Percentiles rank a stretch among this genome's conserved stretches.
phyloP scores from a whole-genome alignment of 1,140 invertebrate species.

The Drosophila nigrodunni region DNA sequence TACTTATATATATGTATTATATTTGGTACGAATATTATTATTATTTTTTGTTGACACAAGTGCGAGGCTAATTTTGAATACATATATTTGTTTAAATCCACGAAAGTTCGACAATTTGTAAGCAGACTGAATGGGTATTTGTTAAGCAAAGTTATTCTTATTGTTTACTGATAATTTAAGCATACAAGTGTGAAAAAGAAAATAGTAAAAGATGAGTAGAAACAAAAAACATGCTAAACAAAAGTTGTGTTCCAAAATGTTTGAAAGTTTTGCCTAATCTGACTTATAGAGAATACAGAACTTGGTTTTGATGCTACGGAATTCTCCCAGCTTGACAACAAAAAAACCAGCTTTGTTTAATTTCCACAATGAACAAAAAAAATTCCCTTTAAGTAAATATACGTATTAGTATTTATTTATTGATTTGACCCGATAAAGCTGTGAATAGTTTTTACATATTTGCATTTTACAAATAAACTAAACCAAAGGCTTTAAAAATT shows the following conservation, averaged over 20 bases:
- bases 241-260: background rate
- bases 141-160: background rate
- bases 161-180: slow-evolving; percentile 8
- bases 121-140: background rate
- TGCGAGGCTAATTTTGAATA: background rate
- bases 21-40: background rate
- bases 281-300: too few relatives aligned
- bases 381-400: too few relatives aligned
- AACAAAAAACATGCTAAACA: too few relatives aligned
- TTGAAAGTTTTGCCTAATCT: background rate
- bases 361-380: too few relatives aligned
- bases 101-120: background rate
- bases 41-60: slow-evolving; percentile 5
- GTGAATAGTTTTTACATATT: slow-evolving; percentile 41
- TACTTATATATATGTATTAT: background rate
- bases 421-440: background rate
- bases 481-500: background rate
- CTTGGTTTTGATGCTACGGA: too few relatives aligned
- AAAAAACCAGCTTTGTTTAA: too few relatives aligned
- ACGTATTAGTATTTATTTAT: background rate
- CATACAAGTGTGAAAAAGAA: background rate
- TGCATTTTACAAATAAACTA: slow-evolving; percentile 31
- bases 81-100: background rate
- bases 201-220: background rate
- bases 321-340: too few relatives aligned